A percentile compares a stretch with the other conserved stretches of the same genome.
phyloP scores from a whole-genome alignment of 2,113 vertebrate species.

The Lanius ludovicianus region DNA sequence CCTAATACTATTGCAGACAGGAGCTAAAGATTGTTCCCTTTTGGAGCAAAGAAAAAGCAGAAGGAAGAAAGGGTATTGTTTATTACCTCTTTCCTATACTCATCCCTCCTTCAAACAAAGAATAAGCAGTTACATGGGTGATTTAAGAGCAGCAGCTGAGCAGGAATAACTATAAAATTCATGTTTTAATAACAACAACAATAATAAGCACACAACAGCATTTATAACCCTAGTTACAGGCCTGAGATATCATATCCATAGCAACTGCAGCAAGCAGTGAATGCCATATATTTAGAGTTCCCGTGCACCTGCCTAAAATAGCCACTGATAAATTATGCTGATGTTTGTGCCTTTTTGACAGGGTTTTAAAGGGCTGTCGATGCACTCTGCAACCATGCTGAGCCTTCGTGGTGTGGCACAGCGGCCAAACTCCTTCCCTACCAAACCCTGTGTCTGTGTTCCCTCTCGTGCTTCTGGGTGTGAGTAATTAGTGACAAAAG shows the following conservation, averaged over 20 bases:
- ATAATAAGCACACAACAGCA: constrained; percentile 53
- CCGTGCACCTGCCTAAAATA: constrained; percentile 66
- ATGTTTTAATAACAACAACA: constrained; percentile 63
- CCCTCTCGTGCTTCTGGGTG: background rate
- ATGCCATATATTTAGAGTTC: constrained; percentile 60
- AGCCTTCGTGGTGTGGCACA: fast-evolving
- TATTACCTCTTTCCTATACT: background rate
- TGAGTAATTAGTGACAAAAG: background rate
- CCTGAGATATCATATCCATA: constrained; percentile 63
- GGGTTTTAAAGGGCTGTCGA: background rate
- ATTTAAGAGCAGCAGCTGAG: constrained; percentile 47
- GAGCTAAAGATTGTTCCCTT: background rate
- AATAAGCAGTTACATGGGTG: background rate
- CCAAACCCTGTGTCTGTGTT: background rate
- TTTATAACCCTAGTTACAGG: constrained; percentile 64
- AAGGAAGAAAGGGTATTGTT: background rate
- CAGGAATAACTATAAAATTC: constrained; percentile 50
- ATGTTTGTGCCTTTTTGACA: constrained; percentile 42
- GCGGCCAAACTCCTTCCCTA: background rate
- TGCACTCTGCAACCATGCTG: background rate
- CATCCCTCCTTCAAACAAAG: constrained; percentile 7
- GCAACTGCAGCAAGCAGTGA: constrained; percentile 58
- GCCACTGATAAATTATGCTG: constrained; percentile 53
- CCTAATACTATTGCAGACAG: background rate
- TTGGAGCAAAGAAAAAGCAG: constrained; percentile 17